Conservation (phyloP, 2,113 vertebrate genomes). For the Ceyx melanurus region DNA sequence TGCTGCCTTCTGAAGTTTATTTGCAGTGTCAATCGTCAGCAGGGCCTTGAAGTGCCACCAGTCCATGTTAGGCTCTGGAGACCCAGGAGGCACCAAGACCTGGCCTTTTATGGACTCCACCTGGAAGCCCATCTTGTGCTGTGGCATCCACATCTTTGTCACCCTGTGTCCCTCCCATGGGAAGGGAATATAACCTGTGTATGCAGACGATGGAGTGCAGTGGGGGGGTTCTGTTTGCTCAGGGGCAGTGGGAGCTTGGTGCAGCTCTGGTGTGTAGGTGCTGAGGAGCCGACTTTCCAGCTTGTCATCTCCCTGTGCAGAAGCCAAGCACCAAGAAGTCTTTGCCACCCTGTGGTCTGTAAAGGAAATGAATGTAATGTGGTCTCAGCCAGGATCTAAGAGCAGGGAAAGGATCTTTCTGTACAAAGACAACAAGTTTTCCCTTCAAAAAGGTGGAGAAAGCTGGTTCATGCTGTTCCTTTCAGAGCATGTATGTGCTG, state of each 20-base stretch:
- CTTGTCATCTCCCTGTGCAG: neutral
- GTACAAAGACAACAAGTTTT: neutral
- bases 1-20: conserved; percentile 50
- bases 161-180: accelerated
- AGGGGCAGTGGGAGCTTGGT: neutral
- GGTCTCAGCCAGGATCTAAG: neutral
- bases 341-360: conserved; percentile 15
- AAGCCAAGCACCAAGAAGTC: neutral
- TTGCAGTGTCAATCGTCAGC: conserved; percentile 34
- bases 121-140: neutral
- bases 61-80: conserved; percentile 42
- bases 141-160: neutral
- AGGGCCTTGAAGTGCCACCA: neutral
- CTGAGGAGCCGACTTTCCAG: neutral
- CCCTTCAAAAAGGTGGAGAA: neutral
- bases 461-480: neutral
- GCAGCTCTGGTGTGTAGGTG: accelerated
- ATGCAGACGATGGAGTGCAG: accelerated
- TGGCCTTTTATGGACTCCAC: conserved; percentile 48
- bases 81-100: neutral
- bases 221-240: neutral
- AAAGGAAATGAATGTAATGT: neutral
- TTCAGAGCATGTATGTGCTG: neutral
- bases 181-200: neutral
- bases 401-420: neutral